Percentiles rank a stretch among this genome's conserved stretches.
These are phyloP conservation scores for Ranitomeya imitator DNA, from an alignment of 2,113 vertebrate species.

Conservation along the genomic window DNA sequence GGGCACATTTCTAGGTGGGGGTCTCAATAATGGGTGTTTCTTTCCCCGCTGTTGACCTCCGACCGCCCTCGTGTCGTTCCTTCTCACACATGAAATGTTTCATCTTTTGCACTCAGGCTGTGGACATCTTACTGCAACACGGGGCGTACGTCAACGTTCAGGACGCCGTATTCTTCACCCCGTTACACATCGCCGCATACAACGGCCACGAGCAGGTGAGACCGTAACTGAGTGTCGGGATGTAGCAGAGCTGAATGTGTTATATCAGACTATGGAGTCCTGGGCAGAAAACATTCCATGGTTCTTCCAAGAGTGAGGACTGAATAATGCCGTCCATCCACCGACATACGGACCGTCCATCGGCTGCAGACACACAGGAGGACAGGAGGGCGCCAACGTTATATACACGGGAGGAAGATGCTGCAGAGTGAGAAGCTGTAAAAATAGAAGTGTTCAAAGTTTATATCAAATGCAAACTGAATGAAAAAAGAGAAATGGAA, in stretches of 20 bases:
- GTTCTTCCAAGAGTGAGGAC: not conserved
- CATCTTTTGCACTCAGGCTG: conserved; percentile 70
- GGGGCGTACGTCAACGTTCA: conserved; percentile 88
- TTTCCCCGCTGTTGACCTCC: not conserved
- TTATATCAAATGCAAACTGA: too few relatives aligned
- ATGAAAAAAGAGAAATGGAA: too few relatives aligned
- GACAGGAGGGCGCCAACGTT: too few relatives aligned
- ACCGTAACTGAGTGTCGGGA: not conserved
- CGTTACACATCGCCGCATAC: conserved; percentile 86
- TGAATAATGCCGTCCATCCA: not conserved
- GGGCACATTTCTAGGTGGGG: too few relatives aligned
- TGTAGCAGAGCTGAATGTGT: not conserved
- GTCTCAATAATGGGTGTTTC: too few relatives aligned
- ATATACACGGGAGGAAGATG: too few relatives aligned
- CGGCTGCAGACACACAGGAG: too few relatives aligned
- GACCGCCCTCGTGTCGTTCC: not conserved
- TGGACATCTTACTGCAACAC: conserved; percentile 86
- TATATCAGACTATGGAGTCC: not conserved
- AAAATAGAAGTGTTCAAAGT: too few relatives aligned
- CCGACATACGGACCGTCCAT: not conserved
- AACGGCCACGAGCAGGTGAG: conserved; percentile 84
- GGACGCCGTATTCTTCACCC: conserved; percentile 92
- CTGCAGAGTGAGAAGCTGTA: too few relatives aligned
- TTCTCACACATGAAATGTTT: not conserved
- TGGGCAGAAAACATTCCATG: not conserved